phyloP scores from a whole-genome alignment of 2,888 invertebrate genomes.

The Rhingia rostrata region DNA sequence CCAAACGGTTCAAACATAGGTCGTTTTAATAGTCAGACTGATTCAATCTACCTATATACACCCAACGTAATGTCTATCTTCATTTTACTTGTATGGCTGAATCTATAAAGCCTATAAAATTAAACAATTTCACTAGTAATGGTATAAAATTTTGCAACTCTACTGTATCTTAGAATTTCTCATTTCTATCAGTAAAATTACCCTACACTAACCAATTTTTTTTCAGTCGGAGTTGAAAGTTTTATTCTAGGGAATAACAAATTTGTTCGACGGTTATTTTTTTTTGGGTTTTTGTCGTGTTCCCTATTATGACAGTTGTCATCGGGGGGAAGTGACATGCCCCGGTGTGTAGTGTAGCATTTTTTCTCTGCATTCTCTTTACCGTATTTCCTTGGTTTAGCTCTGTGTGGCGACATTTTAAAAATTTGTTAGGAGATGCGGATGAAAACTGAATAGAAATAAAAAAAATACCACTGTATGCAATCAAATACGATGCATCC shows the following conservation, averaged over 20 bases:
- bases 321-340: conserved; percentile 30
- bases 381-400: not conserved
- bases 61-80: no score
- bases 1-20: no score
- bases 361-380: not conserved
- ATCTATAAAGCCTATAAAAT: no score
- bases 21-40: no score
- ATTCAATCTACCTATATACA: no score
- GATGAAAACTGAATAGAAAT: not conserved
- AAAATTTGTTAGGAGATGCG: conserved; percentile 5
- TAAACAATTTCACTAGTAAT: no score
- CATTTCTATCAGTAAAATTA: conserved; percentile 18
- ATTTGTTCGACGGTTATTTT: conserved; percentile 18
- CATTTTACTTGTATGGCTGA: no score
- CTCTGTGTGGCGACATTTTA: conserved; percentile 17
- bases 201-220: conserved; percentile 7
- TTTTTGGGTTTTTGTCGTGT: conserved; percentile 50
- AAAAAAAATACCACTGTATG: not conserved
- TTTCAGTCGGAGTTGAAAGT: conserved; percentile 10
- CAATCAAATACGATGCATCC: conserved; percentile 44
- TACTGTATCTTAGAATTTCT: no score
- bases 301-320: conserved; percentile 54
- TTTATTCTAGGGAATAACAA: conserved; percentile 28
- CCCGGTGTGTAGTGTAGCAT: conserved; percentile 4
- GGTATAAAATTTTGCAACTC: no score